Conservation (phyloP, 1,140 invertebrate species). For the Parasteatoda tepidariorum region DNA sequence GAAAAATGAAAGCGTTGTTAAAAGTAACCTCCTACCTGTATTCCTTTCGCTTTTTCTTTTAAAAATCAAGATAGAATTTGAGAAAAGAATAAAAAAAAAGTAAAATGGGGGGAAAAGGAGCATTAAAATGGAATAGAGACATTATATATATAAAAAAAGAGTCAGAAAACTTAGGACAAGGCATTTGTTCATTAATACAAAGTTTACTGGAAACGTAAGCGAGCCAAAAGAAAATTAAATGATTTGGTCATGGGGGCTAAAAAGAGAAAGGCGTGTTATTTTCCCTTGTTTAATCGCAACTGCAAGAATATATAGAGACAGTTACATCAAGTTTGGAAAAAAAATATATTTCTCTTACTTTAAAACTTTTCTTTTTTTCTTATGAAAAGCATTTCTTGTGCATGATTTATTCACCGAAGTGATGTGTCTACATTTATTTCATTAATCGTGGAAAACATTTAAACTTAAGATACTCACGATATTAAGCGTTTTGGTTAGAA, state of each 20-base stretch:
- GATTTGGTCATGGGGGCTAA: slow-evolving; percentile 26
- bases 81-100: not conserved
- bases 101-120: not conserved
- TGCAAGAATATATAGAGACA: slow-evolving; percentile 51
- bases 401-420: slow-evolving; percentile 32
- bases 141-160: slow-evolving; percentile 12
- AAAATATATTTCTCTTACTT: slow-evolving; percentile 24
- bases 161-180: slow-evolving; percentile 44
- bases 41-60: slow-evolving; percentile 5
- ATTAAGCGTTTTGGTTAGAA: no score
- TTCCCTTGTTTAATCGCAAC: slow-evolving; percentile 49
- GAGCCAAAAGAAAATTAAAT: slow-evolving; percentile 52
- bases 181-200: slow-evolving; percentile 57
- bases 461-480: no score
- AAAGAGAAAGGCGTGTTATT: slow-evolving; percentile 51
- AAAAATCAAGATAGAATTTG: no score
- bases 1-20: slow-evolving; percentile 54
- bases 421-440: slow-evolving; percentile 23
- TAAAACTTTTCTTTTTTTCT: not conserved
- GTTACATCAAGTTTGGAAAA: slow-evolving; percentile 10
- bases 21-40: slow-evolving; percentile 54
- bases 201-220: slow-evolving; percentile 1
- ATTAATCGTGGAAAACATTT: slow-evolving; percentile 39
- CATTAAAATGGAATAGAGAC: slow-evolving; percentile 8
- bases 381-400: slow-evolving; percentile 10